phyloP scores from a whole-genome alignment of 2,797 vertebrate species.

The Heteromormyrus szaboi region DNA sequence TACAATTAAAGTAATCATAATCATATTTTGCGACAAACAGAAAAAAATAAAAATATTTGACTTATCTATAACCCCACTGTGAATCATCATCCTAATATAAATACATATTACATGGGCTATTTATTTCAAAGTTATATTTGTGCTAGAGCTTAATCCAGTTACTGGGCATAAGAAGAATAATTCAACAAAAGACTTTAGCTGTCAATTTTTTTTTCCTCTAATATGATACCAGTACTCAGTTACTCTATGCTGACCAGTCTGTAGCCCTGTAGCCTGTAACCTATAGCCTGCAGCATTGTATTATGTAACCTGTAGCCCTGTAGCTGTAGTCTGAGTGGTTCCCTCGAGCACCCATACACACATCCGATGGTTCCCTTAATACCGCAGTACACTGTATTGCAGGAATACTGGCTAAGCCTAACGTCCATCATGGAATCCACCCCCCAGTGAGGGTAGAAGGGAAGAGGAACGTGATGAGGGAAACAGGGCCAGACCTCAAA shows the following conservation, averaged over 20 bases:
- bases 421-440: neutral
- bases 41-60: neutral
- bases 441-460: neutral
- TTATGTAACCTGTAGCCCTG: neutral
- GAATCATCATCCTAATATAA: neutral
- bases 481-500: neutral
- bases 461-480: neutral
- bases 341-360: neutral
- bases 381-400: neutral
- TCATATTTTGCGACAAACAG: neutral
- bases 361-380: neutral
- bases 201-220: neutral
- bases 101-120: neutral
- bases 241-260: neutral
- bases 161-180: neutral
- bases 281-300: too few relatives aligned
- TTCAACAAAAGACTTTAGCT: neutral
- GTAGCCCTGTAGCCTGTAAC: too few relatives aligned
- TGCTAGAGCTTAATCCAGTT: neutral
- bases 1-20: neutral
- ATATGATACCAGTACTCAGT: neutral
- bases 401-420: neutral
- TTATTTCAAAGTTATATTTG: neutral
- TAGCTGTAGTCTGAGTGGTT: neutral
- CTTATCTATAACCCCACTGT: neutral